These are phyloP conservation scores for Sesamia inferens DNA, from an alignment of 2,888 invertebrate species.

Conservation along the genomic window DNA sequence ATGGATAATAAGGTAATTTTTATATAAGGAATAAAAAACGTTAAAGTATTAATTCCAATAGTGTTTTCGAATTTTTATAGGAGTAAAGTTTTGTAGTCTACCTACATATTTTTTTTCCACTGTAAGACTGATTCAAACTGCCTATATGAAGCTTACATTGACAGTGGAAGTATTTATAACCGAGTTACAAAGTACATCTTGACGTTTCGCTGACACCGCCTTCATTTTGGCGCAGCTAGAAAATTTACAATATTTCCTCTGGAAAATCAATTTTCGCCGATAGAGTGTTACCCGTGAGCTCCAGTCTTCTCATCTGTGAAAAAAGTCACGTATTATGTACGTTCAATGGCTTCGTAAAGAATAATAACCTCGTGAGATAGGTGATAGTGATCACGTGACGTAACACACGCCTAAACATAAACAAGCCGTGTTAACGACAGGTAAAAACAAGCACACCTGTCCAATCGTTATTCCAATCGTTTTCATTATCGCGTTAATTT, in stretches of 20 bases:
- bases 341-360: constrained; percentile 74
- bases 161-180: constrained; percentile 65
- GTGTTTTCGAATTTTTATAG: neutral
- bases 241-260: constrained; percentile 85
- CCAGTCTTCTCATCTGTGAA: constrained; percentile 76
- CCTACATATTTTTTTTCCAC: neutral
- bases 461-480: constrained; percentile 55
- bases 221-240: constrained; percentile 69
- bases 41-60: neutral
- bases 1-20: neutral
- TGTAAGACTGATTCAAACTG: constrained; percentile 6
- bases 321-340: constrained; percentile 85
- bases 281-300: constrained; percentile 77
- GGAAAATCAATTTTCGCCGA: constrained; percentile 85
- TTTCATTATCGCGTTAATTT: constrained; percentile 62
- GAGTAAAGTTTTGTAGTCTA: neutral
- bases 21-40: neutral
- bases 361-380: constrained; percentile 74
- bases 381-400: constrained; percentile 69
- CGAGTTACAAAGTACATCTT: constrained; percentile 65
- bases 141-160: constrained; percentile 59
- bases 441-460: constrained; percentile 46
- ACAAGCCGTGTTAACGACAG: constrained; percentile 40
- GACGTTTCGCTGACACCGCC: constrained; percentile 72
- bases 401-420: constrained; percentile 41